Conservation (phyloP, 23 tunicate species). For the Clavelina lepadiformis region DNA sequence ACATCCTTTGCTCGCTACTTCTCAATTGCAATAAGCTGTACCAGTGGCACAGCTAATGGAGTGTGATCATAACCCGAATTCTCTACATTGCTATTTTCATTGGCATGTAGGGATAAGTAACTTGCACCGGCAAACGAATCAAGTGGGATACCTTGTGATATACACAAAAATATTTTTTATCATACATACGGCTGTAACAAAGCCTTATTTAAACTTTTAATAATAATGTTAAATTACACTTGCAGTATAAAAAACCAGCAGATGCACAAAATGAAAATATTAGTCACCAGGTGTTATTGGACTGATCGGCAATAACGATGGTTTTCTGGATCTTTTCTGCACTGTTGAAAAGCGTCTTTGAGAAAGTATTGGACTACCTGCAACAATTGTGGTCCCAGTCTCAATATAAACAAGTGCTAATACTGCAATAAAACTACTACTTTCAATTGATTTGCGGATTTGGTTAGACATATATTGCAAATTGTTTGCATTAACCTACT, state of each 20-base stretch:
- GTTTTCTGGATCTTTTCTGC: constrained; percentile 6
- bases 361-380: constrained; percentile 26
- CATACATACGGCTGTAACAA: too few species aligned
- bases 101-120: constrained; percentile 10
- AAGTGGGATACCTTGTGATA: too few species aligned
- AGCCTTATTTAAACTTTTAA: too few species aligned
- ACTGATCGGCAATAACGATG: constrained; percentile 16
- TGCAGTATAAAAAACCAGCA: constrained; percentile 5
- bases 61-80: constrained; percentile 18
- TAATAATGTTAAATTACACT: not conserved
- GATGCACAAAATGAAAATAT: not conserved
- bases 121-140: constrained; percentile 5
- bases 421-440: too few species aligned
- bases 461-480: too few species aligned
- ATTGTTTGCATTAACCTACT: too few species aligned
- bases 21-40: not conserved
- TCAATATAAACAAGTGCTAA: too few species aligned
- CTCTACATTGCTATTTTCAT: constrained; percentile 4
- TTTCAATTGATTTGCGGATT: too few species aligned
- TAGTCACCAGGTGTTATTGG: constrained; percentile 30
- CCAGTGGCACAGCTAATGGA: constrained; percentile 27
- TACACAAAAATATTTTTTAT: too few species aligned
- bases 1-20: too few species aligned
- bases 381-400: too few species aligned
- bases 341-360: constrained; percentile 25